These are phyloP conservation scores for Rhodinocichla rosea DNA, from an alignment of 2,113 vertebrate species.

Conservation along the genomic window DNA sequence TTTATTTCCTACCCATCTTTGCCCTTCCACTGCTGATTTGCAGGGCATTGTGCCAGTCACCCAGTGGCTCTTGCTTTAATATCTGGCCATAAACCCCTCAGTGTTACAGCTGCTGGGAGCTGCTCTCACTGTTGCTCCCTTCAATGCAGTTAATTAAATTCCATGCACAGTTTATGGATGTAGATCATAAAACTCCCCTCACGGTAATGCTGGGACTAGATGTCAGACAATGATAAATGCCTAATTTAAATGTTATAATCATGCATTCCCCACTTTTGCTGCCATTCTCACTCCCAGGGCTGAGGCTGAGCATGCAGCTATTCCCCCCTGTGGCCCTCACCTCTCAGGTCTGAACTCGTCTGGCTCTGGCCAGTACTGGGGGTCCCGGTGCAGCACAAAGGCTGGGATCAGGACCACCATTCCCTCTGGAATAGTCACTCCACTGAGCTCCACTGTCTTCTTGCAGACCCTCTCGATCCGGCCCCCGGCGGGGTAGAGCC, in stretches of 20 bases:
- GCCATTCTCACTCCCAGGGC: not conserved
- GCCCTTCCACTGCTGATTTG: slow-evolving; percentile 49
- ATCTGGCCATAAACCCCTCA: slow-evolving; percentile 68
- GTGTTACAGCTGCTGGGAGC: slow-evolving; percentile 57
- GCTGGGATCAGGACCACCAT: slow-evolving; percentile 66
- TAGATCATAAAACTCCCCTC: slow-evolving; percentile 63
- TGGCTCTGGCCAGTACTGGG: slow-evolving; percentile 67
- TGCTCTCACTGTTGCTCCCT: slow-evolving; percentile 32
- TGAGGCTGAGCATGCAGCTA: not conserved
- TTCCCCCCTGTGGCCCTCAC: not conserved
- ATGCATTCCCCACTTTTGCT: not conserved
- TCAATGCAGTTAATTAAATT: slow-evolving; percentile 71
- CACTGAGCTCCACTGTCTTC: slow-evolving; percentile 74
- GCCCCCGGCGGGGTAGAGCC: slow-evolving; percentile 60
- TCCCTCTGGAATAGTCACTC: slow-evolving; percentile 76
- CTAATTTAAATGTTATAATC: slow-evolving; percentile 31
- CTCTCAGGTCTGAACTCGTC: slow-evolving; percentile 81
- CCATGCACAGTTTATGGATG: slow-evolving; percentile 48
- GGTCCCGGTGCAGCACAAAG: slow-evolving; percentile 64
- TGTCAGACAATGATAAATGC: slow-evolving; percentile 53
- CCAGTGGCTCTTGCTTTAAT: slow-evolving; percentile 61
- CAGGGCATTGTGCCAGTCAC: slow-evolving; percentile 49
- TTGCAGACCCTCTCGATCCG: slow-evolving; percentile 82
- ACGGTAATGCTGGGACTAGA: slow-evolving; percentile 24
- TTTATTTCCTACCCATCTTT: slow-evolving; percentile 63